A percentile compares a stretch with the other conserved stretches of the same genome.
phyloP scores from a whole-genome alignment of 2,113 vertebrate species.

The Riparia riparia region DNA sequence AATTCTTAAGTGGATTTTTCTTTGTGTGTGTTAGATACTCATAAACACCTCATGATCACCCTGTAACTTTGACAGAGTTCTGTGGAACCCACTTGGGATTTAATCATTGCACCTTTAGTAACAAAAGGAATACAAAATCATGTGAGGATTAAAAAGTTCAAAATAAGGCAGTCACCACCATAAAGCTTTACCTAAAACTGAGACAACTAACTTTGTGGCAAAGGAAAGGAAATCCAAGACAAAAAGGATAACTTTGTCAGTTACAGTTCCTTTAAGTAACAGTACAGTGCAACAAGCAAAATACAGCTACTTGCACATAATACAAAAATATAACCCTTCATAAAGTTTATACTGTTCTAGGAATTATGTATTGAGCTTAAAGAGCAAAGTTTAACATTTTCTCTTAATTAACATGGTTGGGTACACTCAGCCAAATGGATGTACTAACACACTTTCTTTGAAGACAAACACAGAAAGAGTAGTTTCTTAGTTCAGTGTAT shows the following conservation, averaged over 20 bases:
- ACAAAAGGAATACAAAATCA: not conserved
- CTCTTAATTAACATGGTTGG: not conserved
- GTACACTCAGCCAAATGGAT: not conserved
- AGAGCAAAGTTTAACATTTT: not conserved
- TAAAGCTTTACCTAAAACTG: not conserved
- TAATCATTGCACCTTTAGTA: not conserved
- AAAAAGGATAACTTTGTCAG: not conserved
- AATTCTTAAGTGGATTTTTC: not conserved
- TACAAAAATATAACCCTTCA: slow-evolving; percentile 65
- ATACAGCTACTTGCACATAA: not conserved
- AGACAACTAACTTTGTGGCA: not conserved
- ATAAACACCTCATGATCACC: not conserved
- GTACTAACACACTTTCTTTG: not conserved
- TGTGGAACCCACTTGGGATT: not conserved
- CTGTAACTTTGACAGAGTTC: not conserved
- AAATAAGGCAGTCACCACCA: not conserved
- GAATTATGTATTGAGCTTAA: not conserved
- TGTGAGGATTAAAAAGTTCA: not conserved
- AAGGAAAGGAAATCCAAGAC: not conserved
- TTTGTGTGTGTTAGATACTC: not conserved
- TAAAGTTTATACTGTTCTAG: not conserved
- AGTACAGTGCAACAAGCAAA: not conserved
- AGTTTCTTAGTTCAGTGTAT: not conserved
- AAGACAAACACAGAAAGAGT: not conserved
- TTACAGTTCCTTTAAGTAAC: slow-evolving; percentile 45